A percentile compares a stretch with the other conserved stretches of the same genome.
Evolutionary conservation across 2,797 vertebrate genomes (phyloP).

Genomic region (Pyrocephalus nanus): DNA sequence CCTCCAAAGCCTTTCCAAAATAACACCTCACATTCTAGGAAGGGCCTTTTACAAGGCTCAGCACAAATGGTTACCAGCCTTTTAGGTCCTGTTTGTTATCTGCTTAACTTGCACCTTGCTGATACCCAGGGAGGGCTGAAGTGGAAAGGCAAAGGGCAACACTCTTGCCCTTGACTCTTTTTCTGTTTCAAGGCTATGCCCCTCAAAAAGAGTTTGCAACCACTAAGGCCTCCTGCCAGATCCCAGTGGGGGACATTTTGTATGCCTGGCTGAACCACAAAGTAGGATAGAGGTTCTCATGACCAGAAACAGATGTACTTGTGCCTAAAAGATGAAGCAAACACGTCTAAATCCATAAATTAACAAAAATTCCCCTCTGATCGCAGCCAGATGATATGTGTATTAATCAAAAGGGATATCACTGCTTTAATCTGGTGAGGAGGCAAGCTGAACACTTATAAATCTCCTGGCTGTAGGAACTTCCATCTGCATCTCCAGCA

Average conservation of each 20-base stretch:
- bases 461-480: not conserved
- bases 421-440: not conserved
- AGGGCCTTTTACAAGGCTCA: not conserved
- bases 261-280: not conserved
- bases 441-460: not conserved
- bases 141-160: not conserved
- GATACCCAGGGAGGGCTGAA: not conserved
- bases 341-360: constrained; percentile 21
- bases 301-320: not conserved
- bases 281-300: not conserved
- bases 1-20: not conserved
- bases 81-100: not conserved
- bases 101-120: not conserved
- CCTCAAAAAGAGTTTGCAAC: not conserved
- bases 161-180: not conserved
- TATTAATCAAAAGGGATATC: not conserved
- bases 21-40: not conserved
- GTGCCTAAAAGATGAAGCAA: not conserved
- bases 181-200: not conserved
- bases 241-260: not conserved
- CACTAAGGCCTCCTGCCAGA: not conserved
- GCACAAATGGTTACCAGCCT: not conserved
- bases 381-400: not conserved
- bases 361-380: not conserved
- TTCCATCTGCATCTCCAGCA: not conserved